Evolutionary conservation across 2,113 vertebrate species (phyloP), one percentile per base, ranked within the genome.

Genomic region (Coptodon bakossiorum): DNA sequence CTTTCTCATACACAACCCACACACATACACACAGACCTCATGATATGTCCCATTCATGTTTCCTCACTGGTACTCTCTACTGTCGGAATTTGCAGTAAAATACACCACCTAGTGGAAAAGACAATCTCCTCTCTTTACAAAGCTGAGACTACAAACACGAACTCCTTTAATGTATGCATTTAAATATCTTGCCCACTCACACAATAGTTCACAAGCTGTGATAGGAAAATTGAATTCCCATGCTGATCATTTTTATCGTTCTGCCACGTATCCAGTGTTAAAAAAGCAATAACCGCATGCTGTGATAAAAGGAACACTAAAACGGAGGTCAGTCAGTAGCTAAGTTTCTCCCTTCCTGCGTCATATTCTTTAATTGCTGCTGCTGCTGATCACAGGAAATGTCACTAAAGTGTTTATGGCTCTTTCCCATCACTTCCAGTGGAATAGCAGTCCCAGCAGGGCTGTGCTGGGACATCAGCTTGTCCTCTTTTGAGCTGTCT

Each of bases 71-170:
- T 19, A 50, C 17, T 56, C 10, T 36, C 16, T 22, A 56, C 22
- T 48, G 43, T 29, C 8, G 13, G 22, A 59, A 27, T 84, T 3
- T 50, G 10, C 3, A 27, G 59, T 14, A 43, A 50, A 84, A 36
- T 38, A 50, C 56, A 38, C 85, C 93, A 90, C 76, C 92, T 92
- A 78, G 90, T 91, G 91, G 89, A 76, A 36, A 45, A 59, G 27
- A 48, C 7, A 4, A 9, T 14, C 6, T 34, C 81, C 16, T 19
- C 71, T 31, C 57, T 7, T 29, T 48, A 29, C 43, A 76, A 54
- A 61, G 29, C 36, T 40, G 38, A 83, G n/a, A n/a, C 40, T n/a
- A 9, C 14, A 12, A 81, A 12, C 8, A 8, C 6, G 83, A 31
- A 19, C 36, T 6, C 16, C 5, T 56, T 80, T 1, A 1, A 27